Conservation (phyloP, 2,113 vertebrate species). For the Theristicus caerulescens region DNA sequence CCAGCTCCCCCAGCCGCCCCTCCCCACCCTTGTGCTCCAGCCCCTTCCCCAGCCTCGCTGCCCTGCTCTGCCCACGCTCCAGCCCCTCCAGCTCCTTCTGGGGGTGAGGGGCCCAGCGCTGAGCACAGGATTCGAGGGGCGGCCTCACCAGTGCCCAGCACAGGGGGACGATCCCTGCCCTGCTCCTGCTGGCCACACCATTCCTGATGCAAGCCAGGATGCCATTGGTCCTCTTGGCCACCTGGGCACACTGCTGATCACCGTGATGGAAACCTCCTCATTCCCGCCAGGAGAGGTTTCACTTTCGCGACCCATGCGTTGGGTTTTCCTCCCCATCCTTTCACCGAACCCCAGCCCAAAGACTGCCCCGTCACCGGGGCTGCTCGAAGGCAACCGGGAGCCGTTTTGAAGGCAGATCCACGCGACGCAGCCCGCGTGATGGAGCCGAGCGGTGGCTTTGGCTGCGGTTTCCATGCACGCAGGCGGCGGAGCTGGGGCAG, state of each 20-base stretch:
- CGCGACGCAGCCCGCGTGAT: rapidly evolving
- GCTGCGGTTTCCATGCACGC: neutral
- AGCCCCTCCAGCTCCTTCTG: no score
- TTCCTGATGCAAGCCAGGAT: no score
- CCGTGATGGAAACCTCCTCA: neutral
- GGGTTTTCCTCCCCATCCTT: neutral
- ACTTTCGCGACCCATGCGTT: rapidly evolving
- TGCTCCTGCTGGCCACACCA: no score
- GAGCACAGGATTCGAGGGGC: no score
- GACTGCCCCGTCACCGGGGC: neutral
- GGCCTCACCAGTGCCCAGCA: no score
- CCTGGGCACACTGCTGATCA: neutral
- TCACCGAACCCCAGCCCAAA: neutral
- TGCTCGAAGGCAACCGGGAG: neutral
- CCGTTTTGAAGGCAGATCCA: neutral
- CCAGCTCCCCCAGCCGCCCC: no score
- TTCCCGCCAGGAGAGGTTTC: neutral
- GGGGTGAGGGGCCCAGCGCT: no score
- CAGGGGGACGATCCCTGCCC: no score
- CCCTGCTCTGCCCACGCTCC: no score
- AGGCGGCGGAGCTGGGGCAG: neutral
- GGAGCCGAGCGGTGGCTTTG: neutral
- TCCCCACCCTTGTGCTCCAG: no score
- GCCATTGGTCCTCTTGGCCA: no score
- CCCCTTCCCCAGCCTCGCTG: no score